Conservation (phyloP, 1,140 invertebrate genomes). For the Mizuhopecten yessoensis region DNA sequence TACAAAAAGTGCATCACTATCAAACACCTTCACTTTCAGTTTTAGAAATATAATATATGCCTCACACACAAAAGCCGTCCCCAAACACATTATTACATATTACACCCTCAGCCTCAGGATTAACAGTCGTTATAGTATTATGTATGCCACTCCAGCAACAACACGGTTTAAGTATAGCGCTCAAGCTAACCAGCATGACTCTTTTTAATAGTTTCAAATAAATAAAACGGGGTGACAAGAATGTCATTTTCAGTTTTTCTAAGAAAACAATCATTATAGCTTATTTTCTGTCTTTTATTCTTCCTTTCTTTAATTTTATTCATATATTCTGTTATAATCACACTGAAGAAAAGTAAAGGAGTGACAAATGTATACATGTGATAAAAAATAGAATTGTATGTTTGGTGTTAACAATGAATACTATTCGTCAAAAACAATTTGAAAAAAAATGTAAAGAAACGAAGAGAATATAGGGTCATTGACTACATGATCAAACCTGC, state of each 20-base stretch:
- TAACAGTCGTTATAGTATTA: not conserved
- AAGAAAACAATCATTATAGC: not conserved
- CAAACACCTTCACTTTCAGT: constrained; percentile 32
- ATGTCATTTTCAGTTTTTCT: not conserved
- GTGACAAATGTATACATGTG: not conserved
- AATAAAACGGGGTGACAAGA: not conserved
- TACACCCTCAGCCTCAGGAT: not conserved
- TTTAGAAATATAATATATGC: not conserved
- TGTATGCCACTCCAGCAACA: constrained; percentile 6
- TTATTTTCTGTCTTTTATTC: not conserved
- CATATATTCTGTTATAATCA: not conserved
- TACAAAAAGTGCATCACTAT: not conserved
- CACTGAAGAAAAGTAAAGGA: not conserved
- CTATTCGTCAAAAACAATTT: not conserved
- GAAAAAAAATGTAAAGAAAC: not conserved
- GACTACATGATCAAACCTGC: constrained; percentile 61
- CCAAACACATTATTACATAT: not conserved
- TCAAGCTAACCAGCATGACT: constrained; percentile 37
- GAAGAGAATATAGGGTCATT: not conserved
- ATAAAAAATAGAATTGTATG: not conserved
- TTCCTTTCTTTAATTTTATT: not conserved
- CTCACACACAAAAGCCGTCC: constrained; percentile 29
- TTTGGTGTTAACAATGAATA: not conserved
- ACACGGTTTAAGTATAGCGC: not conserved
- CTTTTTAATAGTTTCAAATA: not conserved